Conservation (phyloP, 1,140 invertebrate species). For the Whitmania pigra region DNA sequence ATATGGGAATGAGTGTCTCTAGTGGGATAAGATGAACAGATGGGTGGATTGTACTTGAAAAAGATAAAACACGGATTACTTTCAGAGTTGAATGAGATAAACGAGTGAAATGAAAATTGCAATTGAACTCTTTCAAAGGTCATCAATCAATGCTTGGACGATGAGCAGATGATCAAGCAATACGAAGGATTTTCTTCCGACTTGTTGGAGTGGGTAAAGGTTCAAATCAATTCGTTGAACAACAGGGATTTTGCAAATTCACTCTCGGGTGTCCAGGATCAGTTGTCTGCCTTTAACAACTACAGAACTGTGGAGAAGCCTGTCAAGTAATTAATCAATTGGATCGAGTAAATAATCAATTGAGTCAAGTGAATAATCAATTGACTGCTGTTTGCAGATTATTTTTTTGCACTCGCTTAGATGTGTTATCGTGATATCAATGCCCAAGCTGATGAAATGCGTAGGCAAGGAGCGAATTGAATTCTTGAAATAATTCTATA, state of each 20-base stretch:
- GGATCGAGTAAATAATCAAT: conserved; percentile 19
- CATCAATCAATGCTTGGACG: conserved; percentile 95
- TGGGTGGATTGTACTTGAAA: not conserved
- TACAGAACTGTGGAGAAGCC: conserved; percentile 98
- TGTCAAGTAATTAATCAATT: conserved; percentile 55
- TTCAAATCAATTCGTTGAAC: conserved; percentile 78
- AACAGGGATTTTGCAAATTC: conserved; percentile 92
- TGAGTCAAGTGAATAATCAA: conserved; percentile 54
- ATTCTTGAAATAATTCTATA: too few species aligned
- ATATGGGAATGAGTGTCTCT: not conserved
- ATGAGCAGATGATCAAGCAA: conserved; percentile 82
- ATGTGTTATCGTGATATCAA: too few species aligned
- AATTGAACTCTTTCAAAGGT: conserved; percentile 43
- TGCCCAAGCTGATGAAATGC: too few species aligned
- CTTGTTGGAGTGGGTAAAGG: conserved; percentile 91
- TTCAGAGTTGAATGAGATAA: too few species aligned
- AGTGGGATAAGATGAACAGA: not conserved
- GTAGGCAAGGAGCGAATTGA: too few species aligned
- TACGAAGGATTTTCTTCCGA: conserved; percentile 95
- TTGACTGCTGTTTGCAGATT: too few species aligned
- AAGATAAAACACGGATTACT: conserved; percentile 8
- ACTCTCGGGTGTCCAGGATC: conserved; percentile 81
- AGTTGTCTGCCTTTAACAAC: conserved; percentile 86
- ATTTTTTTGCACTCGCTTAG: too few species aligned
- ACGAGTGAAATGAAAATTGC: too few species aligned